Evolutionary conservation across 2,888 invertebrate species (phyloP).

Genomic region (Caenorhabditis sp.): DNA sequence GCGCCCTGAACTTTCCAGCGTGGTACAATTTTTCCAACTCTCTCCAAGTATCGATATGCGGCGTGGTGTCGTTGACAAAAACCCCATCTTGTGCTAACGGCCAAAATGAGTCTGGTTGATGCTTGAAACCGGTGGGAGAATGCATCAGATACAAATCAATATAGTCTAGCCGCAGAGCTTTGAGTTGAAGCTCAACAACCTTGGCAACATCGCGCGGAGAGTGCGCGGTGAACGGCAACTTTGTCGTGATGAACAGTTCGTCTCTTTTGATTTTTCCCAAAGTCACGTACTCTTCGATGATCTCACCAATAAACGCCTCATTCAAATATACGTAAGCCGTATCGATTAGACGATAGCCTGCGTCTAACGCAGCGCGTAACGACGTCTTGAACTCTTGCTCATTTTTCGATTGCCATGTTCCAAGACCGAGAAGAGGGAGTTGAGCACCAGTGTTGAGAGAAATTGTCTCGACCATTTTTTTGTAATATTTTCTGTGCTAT

Average conservation of each 20-base stretch:
- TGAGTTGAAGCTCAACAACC: conserved; percentile 21
- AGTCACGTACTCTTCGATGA: conserved; percentile 77
- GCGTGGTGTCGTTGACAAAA: background rate
- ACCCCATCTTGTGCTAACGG: background rate
- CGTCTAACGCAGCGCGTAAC: conserved; percentile 46
- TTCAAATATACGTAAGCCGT: conserved; percentile 78
- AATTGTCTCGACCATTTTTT: background rate
- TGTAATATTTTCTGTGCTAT: no score
- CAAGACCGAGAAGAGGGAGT: conserved; percentile 39
- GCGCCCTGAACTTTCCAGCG: conserved; percentile 19
- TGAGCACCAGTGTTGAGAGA: conserved; percentile 10
- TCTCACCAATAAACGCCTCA: conserved; percentile 78
- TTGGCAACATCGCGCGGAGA: conserved; percentile 14
- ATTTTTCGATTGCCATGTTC: conserved; percentile 11
- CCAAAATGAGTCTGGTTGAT: background rate
- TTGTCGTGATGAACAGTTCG: conserved; percentile 45
- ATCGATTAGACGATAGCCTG: conserved; percentile 51
- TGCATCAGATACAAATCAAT: conserved; percentile 42
- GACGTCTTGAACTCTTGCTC: conserved; percentile 12
- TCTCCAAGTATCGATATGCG: conserved; percentile 20
- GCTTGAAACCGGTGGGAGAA: conserved; percentile 12
- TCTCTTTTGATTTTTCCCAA: conserved; percentile 75
- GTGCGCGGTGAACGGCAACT: conserved; percentile 33
- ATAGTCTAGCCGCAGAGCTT: conserved; percentile 27
- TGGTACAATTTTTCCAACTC: conserved; percentile 40